These are phyloP conservation scores for Archaeoteleia sp. DNA, from an alignment of 2,888 invertebrate genomes.

Conservation along the genomic window DNA sequence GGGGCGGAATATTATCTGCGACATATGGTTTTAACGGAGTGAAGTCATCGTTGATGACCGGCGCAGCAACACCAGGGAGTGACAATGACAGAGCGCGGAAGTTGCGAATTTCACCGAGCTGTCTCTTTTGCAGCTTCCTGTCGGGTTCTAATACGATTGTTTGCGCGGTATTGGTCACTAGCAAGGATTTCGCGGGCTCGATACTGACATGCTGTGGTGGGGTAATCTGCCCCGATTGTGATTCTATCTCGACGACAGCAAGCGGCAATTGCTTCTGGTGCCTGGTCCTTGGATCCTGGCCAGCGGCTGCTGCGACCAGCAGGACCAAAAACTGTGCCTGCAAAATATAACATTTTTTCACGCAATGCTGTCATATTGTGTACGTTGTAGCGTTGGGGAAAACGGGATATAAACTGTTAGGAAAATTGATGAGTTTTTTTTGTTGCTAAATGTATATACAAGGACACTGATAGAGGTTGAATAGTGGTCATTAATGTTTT, in stretches of 20 bases:
- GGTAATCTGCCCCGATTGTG: constrained; percentile 53
- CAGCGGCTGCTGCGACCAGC: constrained; percentile 57
- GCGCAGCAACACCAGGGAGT: constrained; percentile 15
- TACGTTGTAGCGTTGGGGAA: no score
- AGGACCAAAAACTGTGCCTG: constrained; percentile 63
- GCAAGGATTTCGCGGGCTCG: constrained; percentile 31
- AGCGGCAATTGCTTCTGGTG: constrained; percentile 46
- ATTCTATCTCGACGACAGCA: constrained; percentile 34
- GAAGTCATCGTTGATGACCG: constrained; percentile 5
- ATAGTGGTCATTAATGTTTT: no score
- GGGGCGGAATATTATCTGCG: neutral
- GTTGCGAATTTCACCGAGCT: constrained; percentile 53
- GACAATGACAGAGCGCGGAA: constrained; percentile 19
- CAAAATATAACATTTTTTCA: no score
- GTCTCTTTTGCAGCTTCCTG: constrained; percentile 61
- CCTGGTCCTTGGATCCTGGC: constrained; percentile 59
- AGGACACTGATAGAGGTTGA: no score
- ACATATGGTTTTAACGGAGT: constrained; percentile 3
- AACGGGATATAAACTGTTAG: no score
- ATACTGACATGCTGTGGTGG: constrained; percentile 45
- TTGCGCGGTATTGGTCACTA: constrained; percentile 36
- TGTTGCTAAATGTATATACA: no score
- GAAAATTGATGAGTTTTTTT: no score
- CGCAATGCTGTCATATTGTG: no score
- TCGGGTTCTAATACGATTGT: constrained; percentile 39